Conservation (phyloP, 1,140 invertebrate genomes). For the Ceratina japonica region DNA sequence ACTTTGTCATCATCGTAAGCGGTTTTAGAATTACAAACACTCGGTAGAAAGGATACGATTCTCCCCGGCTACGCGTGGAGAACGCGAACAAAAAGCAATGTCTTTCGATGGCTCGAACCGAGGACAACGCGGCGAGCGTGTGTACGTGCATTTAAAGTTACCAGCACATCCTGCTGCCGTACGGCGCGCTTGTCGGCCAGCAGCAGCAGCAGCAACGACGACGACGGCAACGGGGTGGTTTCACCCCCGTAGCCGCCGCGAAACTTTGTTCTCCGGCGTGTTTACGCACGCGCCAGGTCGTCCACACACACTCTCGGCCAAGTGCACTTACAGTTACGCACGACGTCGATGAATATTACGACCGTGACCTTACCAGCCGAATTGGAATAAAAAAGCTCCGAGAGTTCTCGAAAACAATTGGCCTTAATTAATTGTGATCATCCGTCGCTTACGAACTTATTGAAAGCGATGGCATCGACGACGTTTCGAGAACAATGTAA, state of each 20-base stretch:
- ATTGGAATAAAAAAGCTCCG: slow-evolving; percentile 29
- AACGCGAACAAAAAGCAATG: slow-evolving; percentile 23
- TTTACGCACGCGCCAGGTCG: slow-evolving; percentile 60
- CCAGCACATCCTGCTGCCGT: slow-evolving; percentile 32
- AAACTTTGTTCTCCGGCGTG: slow-evolving; percentile 58
- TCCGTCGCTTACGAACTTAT: neutral
- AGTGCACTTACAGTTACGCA: slow-evolving; percentile 31
- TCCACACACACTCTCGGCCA: slow-evolving; percentile 21
- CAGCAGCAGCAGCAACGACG: slow-evolving; percentile 10
- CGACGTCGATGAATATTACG: slow-evolving; percentile 34
- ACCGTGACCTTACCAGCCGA: slow-evolving; percentile 58
- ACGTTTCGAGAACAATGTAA: neutral
- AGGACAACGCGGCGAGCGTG: neutral
- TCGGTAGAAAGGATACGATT: slow-evolving; percentile 1
- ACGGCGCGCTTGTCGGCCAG: slow-evolving; percentile 31
- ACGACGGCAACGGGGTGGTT: slow-evolving; percentile 47
- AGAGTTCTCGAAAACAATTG: neutral
- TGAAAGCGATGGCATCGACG: neutral
- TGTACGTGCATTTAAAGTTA: slow-evolving; percentile 33
- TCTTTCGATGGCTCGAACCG: slow-evolving; percentile 17
- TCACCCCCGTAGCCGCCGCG: slow-evolving; percentile 39
- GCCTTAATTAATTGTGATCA: too few species aligned
- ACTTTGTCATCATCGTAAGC: neutral
- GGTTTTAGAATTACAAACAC: slow-evolving; percentile 18
- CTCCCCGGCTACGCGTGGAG: neutral